phyloP scores from a whole-genome alignment of 1,140 invertebrate species.

The Lysiphlebus fabarum region DNA sequence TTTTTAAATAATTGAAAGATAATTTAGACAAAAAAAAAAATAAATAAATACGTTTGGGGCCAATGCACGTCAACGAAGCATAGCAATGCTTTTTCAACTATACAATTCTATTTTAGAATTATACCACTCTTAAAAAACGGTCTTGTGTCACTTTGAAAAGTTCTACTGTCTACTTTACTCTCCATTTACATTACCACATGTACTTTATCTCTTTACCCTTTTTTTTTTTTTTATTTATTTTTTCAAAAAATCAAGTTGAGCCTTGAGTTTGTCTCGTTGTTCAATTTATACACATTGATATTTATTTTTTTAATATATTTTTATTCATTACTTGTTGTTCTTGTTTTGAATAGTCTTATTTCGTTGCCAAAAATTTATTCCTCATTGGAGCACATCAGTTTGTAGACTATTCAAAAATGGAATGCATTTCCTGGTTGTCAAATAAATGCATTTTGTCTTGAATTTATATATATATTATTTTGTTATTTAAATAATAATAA shows the following conservation, averaged over 20 bases:
- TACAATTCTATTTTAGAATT: slow-evolving; percentile 12
- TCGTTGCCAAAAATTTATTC: slow-evolving; percentile 23
- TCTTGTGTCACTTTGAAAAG: not conserved
- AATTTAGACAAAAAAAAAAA: too few relatives aligned
- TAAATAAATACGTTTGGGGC: too few relatives aligned
- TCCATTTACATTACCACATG: slow-evolving; percentile 7
- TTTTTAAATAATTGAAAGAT: too few relatives aligned
- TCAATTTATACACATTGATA: not conserved
- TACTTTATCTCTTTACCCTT: slow-evolving; percentile 5
- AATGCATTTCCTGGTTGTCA: slow-evolving; percentile 26
- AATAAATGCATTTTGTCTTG: slow-evolving; percentile 13
- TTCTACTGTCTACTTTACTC: not conserved
- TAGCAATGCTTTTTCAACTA: slow-evolving; percentile 5
- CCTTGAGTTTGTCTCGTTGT: not conserved
- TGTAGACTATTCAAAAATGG: slow-evolving; percentile 19
- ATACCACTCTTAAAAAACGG: slow-evolving; percentile 5
- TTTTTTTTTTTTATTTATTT: too few relatives aligned
- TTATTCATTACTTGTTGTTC: slow-evolving; percentile 8
- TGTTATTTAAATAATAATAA: not conserved
- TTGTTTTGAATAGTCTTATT: slow-evolving; percentile 12
- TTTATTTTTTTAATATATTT: slow-evolving; percentile 8
- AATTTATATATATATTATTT: not conserved
- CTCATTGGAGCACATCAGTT: slow-evolving; percentile 13
- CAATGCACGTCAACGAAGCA: not conserved
- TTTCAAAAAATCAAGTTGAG: too few relatives aligned